phyloP scores from a whole-genome alignment of 2,113 vertebrate species.

The Anguilla rostrata region DNA sequence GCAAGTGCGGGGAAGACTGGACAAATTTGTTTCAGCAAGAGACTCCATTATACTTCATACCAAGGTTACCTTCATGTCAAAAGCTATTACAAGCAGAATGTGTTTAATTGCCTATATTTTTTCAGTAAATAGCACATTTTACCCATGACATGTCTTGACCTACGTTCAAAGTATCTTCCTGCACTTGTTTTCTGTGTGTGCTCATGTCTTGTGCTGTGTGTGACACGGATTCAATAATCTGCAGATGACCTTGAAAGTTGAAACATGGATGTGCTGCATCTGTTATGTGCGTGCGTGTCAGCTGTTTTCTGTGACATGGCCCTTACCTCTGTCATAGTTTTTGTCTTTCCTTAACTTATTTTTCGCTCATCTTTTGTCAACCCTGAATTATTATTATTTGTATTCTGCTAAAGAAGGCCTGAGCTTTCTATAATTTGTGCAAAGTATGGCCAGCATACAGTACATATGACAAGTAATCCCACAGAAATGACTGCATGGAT shows the following conservation, averaged over 20 bases:
- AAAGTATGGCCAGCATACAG: too few species aligned
- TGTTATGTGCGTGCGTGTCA: background rate
- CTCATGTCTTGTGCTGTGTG: background rate
- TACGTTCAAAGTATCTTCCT: too few species aligned
- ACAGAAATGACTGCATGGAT: too few species aligned
- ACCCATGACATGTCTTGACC: too few species aligned
- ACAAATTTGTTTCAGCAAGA: background rate
- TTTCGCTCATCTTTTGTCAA: background rate
- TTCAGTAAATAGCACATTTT: too few species aligned
- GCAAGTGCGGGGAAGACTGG: too few species aligned
- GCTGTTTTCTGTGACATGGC: background rate
- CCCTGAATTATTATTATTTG: background rate
- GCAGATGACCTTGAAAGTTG: background rate
- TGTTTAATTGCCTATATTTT: background rate
- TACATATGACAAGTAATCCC: too few species aligned
- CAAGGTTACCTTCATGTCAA: background rate
- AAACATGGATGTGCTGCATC: background rate
- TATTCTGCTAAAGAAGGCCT: too few species aligned
- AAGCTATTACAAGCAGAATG: background rate
- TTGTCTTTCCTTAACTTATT: background rate
- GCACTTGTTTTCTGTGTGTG: too few species aligned
- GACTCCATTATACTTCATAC: background rate
- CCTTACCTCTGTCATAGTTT: background rate
- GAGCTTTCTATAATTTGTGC: too few species aligned
- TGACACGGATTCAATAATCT: background rate